Base-by-base conservation (phyloP, 2,113 vertebrate species). In the Gambusia affinis region DNA sequence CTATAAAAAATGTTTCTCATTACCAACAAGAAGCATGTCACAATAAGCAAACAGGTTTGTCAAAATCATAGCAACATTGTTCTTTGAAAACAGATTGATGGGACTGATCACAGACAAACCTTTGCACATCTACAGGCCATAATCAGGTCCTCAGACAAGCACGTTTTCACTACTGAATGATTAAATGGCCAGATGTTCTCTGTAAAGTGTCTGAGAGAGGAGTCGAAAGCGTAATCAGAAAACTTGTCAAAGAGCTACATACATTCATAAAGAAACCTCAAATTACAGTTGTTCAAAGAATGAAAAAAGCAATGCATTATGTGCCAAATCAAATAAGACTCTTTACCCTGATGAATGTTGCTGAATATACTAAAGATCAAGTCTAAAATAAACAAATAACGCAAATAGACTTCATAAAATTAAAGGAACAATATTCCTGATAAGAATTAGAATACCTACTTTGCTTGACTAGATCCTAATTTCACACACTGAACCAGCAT, bases 381-480 rank as follows among this genome's bases (percentile, higher is more conserved):
- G 5, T 33, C 35, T 10, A 37, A 33, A 33, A 33, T 33, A 7
- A 33, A 33, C 7, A 37, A 37, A 35, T 35, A 37, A 37, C 3
- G 10, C 35, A 37, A 37, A 37, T 37, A 12, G 35, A 11, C 35
- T 37, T 37, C 35, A 37, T 12, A 37, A 2, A 37, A 37, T 37
- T 37, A 37, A 37, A 37, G 10, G 10, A 37, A 37, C 35, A 17
- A 44, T 17, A 44, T 44, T 54, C 51, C 24, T 22, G 22, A 24
- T 24, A 24, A 54, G 22, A 54, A 24, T 24, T 22, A 54, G 14
- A 24, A 54, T 8, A 24, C 22, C 24, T 8, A 57, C n/a, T n/a
- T 57, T 57, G 22, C 51, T 57, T 80, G 63, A 61, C 84, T 85
- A 83, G 77, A 86, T 90, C 86, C 87, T 44, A 70, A 85, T 84